Conservation (phyloP, 2,797 vertebrate species). For the Falco novaeseelandiae region DNA sequence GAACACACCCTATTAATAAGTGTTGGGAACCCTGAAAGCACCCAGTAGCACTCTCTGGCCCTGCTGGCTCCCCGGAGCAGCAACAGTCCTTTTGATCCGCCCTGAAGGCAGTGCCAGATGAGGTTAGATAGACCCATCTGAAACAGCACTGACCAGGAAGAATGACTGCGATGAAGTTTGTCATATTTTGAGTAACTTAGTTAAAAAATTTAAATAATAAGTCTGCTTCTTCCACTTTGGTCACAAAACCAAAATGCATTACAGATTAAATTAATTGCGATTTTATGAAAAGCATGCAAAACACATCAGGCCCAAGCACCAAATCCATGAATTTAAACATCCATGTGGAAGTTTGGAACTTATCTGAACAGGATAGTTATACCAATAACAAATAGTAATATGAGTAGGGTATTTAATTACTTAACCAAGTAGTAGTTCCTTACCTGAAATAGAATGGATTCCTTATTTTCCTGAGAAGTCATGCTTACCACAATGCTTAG, state of each 20-base stretch:
- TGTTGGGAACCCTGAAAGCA: neutral
- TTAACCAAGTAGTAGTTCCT: constrained; percentile 69
- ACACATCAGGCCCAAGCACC: neutral
- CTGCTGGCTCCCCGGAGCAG: neutral
- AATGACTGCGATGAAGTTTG: neutral
- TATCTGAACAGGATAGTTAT: neutral
- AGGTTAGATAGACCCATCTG: neutral
- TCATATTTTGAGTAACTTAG: neutral
- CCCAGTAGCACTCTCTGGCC: neutral
- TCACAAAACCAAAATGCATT: neutral
- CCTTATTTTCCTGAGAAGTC: neutral
- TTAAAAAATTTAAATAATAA: neutral
- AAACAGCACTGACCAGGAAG: neutral
- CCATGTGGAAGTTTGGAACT: neutral
- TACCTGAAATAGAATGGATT: constrained; percentile 67
- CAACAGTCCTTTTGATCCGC: constrained; percentile 15
- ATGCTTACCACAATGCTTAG: constrained; percentile 73
- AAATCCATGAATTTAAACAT: neutral
- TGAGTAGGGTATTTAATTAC: neutral
- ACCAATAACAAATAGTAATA: neutral
- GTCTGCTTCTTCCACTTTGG: neutral
- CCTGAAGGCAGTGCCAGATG: neutral
- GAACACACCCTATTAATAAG: neutral
- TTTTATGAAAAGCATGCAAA: neutral
- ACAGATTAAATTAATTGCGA: neutral